These are phyloP conservation scores for Cerastis rubricosa DNA, from an alignment of 2,888 invertebrate species.

Conservation along the genomic window DNA sequence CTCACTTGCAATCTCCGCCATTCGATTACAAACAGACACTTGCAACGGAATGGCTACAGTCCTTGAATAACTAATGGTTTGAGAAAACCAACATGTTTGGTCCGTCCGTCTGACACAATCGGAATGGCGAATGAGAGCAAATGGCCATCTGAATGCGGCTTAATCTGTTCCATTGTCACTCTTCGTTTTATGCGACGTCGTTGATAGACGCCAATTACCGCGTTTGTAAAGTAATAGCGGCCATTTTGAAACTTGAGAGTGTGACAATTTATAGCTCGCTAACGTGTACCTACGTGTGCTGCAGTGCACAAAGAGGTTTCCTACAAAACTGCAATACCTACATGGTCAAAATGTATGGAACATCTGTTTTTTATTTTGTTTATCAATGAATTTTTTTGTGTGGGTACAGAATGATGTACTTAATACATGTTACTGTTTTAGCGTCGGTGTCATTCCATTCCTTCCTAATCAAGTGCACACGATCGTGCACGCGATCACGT, in stretches of 20 bases:
- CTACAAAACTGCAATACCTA: no score
- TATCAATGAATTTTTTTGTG: no score
- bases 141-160: constrained; percentile 42
- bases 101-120: constrained; percentile 46
- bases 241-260: constrained; percentile 18
- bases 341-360: no score
- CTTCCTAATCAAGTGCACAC: no score
- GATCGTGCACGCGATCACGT: no score
- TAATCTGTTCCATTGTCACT: constrained; percentile 48
- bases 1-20: not conserved
- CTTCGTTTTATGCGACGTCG: constrained; percentile 28
- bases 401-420: no score
- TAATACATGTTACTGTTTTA: no score
- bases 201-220: constrained; percentile 34
- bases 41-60: constrained; percentile 37
- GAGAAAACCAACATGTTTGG: constrained; percentile 59
- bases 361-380: no score
- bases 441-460: no score
- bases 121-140: constrained; percentile 60
- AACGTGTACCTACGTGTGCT: no score
- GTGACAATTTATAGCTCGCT: not conserved
- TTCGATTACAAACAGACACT: constrained; percentile 29
- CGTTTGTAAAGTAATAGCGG: not conserved
- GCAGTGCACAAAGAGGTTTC: no score
- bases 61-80: constrained; percentile 57